Percentiles rank a stretch among this genome's conserved stretches.
These are phyloP conservation scores for Pseudochromis fuscus DNA, from an alignment of 2,797 vertebrate genomes.

Conservation along the genomic window DNA sequence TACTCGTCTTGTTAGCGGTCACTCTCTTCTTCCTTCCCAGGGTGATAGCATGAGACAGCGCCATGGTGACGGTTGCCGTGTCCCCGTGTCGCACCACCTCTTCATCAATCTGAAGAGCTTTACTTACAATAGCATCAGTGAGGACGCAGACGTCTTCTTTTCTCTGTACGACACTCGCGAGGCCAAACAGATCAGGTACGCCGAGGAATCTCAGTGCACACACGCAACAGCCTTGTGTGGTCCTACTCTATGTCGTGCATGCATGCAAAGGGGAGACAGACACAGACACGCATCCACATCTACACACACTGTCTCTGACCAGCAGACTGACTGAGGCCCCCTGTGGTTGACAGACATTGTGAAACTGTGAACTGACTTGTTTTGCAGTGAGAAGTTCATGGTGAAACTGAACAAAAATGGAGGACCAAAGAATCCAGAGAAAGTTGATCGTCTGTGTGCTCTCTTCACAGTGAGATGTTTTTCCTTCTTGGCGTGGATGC, in stretches of 20 bases:
- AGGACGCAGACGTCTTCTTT: conserved; percentile 97
- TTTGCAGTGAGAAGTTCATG: conserved; percentile 97
- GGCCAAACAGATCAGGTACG: conserved; percentile 97
- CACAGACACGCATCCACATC: neutral
- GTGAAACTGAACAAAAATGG: conserved; percentile 99
- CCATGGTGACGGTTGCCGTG: conserved; percentile 93
- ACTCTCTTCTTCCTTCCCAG: conserved; percentile 78
- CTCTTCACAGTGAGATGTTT: conserved; percentile 92
- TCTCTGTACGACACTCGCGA: conserved; percentile 96
- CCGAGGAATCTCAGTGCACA: neutral
- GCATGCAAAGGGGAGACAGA: neutral
- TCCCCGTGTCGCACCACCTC: conserved; percentile 97
- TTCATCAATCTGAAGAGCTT: conserved; percentile 99
- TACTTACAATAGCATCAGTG: conserved; percentile 98
- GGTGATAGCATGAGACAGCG: conserved; percentile 92
- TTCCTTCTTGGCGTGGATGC: neutral
- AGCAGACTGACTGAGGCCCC: conserved; percentile 43
- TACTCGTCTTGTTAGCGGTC: conserved; percentile 49
- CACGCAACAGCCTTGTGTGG: neutral
- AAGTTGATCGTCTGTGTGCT: conserved; percentile 95
- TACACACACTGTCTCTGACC: conserved; percentile 29
- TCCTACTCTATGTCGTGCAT: neutral
- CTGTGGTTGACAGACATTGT: conserved; percentile 36
- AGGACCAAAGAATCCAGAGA: conserved; percentile 97
- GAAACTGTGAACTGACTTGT: conserved; percentile 54